Percentiles rank a stretch among this genome's conserved stretches.
Evolutionary conservation across 2,797 vertebrate species (phyloP).

Genomic region (Melanogrammus aeglefinus): DNA sequence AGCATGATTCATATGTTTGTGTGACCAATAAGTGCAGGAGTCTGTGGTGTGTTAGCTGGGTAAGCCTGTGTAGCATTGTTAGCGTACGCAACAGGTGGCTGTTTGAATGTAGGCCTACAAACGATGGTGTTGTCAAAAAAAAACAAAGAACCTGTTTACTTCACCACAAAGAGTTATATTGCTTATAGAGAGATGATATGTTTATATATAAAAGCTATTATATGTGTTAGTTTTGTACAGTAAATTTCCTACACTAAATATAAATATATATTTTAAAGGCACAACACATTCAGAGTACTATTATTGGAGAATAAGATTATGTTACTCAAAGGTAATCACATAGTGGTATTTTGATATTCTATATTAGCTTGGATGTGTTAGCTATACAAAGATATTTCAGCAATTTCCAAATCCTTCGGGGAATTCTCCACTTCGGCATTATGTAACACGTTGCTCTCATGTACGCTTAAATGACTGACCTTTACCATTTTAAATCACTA

Average conservation of each 20-base stretch:
- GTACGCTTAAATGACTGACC: not conserved
- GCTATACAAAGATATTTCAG: constrained; percentile 66
- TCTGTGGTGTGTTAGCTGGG: not conserved
- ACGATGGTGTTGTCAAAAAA: constrained; percentile 52
- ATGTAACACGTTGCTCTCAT: not conserved
- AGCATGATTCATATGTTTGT: not conserved
- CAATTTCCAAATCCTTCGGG: constrained; percentile 44
- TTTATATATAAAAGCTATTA: constrained; percentile 91
- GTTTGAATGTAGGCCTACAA: constrained; percentile 79
- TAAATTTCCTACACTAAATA: constrained; percentile 86
- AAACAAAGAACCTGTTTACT: constrained; percentile 81
- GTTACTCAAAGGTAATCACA: constrained; percentile 48
- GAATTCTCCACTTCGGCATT: constrained; percentile 41
- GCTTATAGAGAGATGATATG: constrained; percentile 80
- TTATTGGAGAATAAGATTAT: constrained; percentile 27
- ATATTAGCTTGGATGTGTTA: constrained; percentile 68
- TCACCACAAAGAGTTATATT: constrained; percentile 86
- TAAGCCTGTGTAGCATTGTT: not conserved
- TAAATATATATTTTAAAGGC: constrained; percentile 86
- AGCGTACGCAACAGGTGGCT: constrained; percentile 34
- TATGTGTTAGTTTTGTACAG: constrained; percentile 89
- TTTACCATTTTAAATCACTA: not conserved
- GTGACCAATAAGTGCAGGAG: not conserved
- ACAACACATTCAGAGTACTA: constrained; percentile 74
- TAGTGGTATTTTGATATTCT: constrained; percentile 73